phyloP scores from a whole-genome alignment of 2,888 invertebrate species.

The Mesochorus sp. region DNA sequence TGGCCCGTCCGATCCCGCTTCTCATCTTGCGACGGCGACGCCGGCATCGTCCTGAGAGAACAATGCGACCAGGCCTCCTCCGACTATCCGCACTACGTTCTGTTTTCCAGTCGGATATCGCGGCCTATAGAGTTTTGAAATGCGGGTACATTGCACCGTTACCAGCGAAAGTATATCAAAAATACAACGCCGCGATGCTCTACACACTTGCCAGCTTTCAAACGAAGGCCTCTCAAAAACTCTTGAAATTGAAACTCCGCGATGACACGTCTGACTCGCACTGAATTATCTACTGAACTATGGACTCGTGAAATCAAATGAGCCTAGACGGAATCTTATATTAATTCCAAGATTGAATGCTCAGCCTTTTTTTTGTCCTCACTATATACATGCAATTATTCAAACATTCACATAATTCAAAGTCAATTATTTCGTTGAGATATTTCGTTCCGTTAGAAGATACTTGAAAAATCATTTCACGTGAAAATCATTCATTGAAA shows the following conservation, averaged over 20 bases:
- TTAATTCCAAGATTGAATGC: too few relatives aligned
- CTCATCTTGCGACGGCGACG: conserved; percentile 57
- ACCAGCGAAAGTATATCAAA: conserved; percentile 13
- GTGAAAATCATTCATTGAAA: too few relatives aligned
- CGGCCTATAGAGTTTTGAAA: conserved; percentile 1
- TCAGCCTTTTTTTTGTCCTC: too few relatives aligned
- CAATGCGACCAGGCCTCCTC: conserved; percentile 58
- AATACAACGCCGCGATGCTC: conserved; percentile 20
- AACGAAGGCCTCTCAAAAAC: not conserved
- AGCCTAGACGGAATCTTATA: too few relatives aligned
- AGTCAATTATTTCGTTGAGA: too few relatives aligned
- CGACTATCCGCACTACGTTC: conserved; percentile 31
- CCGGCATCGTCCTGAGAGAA: conserved; percentile 53
- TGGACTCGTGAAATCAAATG: not conserved
- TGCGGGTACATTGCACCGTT: conserved; percentile 33
- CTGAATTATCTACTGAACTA: not conserved
- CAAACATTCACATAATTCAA: too few relatives aligned
- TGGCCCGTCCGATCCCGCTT: conserved; percentile 47
- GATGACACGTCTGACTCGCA: not conserved
- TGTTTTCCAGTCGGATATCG: conserved; percentile 16
- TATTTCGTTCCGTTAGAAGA: too few relatives aligned
- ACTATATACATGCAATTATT: too few relatives aligned
- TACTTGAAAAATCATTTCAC: too few relatives aligned
- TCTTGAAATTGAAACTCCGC: not conserved
- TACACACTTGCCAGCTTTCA: not conserved